Evolutionary conservation across 2,113 vertebrate genomes (phyloP).

Genomic region (Platysteira castanea): DNA sequence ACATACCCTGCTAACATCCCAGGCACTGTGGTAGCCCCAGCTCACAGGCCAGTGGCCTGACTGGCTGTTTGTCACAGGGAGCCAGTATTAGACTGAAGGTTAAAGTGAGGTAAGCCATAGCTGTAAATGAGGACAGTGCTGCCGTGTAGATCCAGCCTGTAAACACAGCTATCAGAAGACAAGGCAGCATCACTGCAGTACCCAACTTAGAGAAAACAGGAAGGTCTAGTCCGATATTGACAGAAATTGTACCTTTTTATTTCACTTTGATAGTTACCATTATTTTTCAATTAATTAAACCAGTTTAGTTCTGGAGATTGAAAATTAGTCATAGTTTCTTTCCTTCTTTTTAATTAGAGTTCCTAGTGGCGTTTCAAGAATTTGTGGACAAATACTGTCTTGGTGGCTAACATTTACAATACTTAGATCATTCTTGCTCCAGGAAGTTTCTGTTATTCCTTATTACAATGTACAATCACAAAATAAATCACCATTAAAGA

Average conservation of each 20-base stretch:
- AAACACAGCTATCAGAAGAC: neutral
- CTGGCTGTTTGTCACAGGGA: neutral
- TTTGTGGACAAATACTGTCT: neutral
- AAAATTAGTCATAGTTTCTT: neutral
- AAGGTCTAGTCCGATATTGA: constrained; percentile 36
- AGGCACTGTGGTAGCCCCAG: rapidly evolving
- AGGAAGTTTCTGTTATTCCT: neutral
- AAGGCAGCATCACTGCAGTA: neutral
- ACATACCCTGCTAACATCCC: rapidly evolving
- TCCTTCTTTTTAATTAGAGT: neutral
- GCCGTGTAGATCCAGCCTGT: neutral
- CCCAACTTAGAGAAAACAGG: neutral
- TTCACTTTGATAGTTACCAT: constrained; percentile 13
- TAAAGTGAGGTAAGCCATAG: neutral
- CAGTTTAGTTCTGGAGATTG: neutral
- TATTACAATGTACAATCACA: neutral
- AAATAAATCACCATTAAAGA: neutral
- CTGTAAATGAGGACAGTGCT: neutral
- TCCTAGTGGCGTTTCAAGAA: neutral
- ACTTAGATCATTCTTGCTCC: neutral
- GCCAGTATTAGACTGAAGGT: neutral
- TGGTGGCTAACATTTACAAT: neutral
- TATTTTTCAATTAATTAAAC: constrained; percentile 50
- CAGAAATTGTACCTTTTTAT: neutral
- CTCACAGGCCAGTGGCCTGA: neutral